Conservation (phyloP, 2,888 invertebrate species). For the Ashinkailepas kermadecensis region DNA sequence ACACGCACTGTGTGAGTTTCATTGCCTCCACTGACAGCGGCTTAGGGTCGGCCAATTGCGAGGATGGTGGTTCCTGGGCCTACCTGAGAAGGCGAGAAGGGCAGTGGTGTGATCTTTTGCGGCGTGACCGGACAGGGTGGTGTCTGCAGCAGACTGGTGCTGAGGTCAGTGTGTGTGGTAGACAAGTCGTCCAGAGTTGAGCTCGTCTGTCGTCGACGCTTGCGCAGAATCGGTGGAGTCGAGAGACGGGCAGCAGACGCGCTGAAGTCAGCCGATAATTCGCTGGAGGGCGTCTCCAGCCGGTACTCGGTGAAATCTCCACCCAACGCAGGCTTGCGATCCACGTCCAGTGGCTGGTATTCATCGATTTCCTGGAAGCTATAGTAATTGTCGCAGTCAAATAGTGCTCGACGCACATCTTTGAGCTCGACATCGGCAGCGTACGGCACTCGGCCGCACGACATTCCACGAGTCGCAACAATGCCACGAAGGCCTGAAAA, state of each 20-base stretch:
- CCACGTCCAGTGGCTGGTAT: not conserved
- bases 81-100: slow-evolving; percentile 16
- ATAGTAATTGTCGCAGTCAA: not conserved
- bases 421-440: too few species aligned
- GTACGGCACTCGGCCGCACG: too few species aligned
- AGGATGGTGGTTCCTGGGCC: too few species aligned
- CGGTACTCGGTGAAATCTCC: not conserved
- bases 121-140: slow-evolving; percentile 18
- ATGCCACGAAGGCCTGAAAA: too few species aligned
- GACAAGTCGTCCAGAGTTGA: not conserved
- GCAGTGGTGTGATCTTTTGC: slow-evolving; percentile 18
- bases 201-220: slow-evolving; percentile 28
- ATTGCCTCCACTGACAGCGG: too few species aligned
- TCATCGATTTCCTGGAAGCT: not conserved
- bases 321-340: not conserved
- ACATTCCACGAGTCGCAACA: too few species aligned
- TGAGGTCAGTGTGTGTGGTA: not conserved
- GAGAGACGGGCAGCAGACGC: slow-evolving; percentile 24
- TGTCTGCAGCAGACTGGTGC: slow-evolving; percentile 16
- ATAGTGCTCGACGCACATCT: not conserved
- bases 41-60: too few species aligned
- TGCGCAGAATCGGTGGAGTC: slow-evolving; percentile 34
- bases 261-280: not conserved
- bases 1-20: too few species aligned
- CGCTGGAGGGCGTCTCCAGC: slow-evolving; percentile 1